Conservation (phyloP, 1,140 invertebrate species). For the Notospermus geniculatus region DNA sequence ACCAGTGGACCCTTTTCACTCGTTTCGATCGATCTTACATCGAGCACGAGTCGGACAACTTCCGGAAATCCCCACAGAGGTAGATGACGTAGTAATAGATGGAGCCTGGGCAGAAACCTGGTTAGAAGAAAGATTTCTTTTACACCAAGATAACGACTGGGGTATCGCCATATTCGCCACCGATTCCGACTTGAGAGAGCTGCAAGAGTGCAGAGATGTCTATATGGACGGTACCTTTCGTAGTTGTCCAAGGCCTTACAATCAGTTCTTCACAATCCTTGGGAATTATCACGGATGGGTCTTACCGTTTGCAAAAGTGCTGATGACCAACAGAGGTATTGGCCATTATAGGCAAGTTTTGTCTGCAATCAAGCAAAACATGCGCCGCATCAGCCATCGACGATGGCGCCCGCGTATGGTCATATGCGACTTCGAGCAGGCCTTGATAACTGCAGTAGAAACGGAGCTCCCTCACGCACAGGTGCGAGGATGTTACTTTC, state of each 20-base stretch:
- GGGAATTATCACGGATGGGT: background rate
- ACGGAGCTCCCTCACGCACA: slow-evolving; percentile 17
- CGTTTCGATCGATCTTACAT: background rate
- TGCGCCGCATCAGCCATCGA: background rate
- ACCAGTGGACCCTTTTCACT: background rate
- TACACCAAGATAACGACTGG: slow-evolving; percentile 7
- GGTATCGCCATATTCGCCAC: background rate
- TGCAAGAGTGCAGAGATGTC: background rate
- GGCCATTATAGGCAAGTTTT: slow-evolving; percentile 22
- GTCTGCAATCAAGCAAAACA: slow-evolving; percentile 10
- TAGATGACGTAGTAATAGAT: background rate
- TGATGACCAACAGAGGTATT: slow-evolving; percentile 8
- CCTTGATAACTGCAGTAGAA: slow-evolving; percentile 16
- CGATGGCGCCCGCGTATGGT: slow-evolving; percentile 13
- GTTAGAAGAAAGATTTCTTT: background rate
- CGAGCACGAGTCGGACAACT: background rate
- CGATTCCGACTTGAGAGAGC: background rate
- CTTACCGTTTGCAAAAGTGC: background rate
- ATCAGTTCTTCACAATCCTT: background rate
- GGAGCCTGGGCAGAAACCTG: background rate
- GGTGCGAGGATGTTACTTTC: slow-evolving; percentile 27
- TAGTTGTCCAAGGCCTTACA: background rate
- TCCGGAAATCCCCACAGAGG: background rate
- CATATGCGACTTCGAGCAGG: slow-evolving; percentile 20
- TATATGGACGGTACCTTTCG: slow-evolving; percentile 9